Conservation (phyloP, 2,113 vertebrate species). For the Psammodynastes pulverulentus region DNA sequence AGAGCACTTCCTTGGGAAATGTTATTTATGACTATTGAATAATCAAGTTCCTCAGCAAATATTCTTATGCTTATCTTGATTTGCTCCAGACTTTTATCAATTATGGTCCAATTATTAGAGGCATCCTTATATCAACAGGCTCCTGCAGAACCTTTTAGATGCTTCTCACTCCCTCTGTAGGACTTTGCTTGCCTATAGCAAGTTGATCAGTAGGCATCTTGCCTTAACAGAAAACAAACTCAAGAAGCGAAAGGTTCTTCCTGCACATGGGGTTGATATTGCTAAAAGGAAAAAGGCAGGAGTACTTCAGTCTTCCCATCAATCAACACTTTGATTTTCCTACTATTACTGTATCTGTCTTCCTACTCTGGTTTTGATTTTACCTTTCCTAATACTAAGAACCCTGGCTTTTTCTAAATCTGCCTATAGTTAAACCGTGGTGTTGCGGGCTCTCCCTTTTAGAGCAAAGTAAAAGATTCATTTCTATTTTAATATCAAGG, state of each 20-base stretch:
- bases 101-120: neutral
- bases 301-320: neutral
- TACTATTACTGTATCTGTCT: neutral
- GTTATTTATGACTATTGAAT: neutral
- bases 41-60: neutral
- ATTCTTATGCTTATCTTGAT: neutral
- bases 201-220: neutral
- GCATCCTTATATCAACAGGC: neutral
- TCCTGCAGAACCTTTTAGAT: neutral
- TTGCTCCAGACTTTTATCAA: neutral
- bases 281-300: neutral
- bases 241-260: neutral
- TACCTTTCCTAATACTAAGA: neutral
- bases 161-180: neutral
- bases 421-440: neutral
- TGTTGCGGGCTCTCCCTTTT: neutral
- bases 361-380: neutral
- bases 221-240: neutral
- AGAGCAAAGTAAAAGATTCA: no score
- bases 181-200: neutral
- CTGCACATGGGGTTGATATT: neutral
- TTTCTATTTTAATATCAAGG: no score
- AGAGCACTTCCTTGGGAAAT: neutral
- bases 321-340: neutral
- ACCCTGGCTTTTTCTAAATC: neutral